These are phyloP conservation scores for Temnothorax longispinosus DNA, from an alignment of 1,140 invertebrate genomes.

Conservation along the genomic window DNA sequence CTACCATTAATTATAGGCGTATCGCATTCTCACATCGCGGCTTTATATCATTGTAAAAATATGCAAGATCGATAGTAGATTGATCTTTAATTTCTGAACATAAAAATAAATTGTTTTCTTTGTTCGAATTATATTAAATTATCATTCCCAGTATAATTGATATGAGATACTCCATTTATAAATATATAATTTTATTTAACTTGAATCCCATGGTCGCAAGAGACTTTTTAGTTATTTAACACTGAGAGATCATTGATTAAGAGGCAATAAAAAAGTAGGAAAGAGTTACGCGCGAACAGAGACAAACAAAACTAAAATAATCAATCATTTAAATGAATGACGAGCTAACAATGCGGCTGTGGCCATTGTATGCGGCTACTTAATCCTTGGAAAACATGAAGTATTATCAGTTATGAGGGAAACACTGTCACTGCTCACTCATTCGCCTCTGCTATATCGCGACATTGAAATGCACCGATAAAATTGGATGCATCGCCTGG, in stretches of 20 bases:
- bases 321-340: constrained; percentile 27
- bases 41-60: not conserved
- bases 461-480: constrained; percentile 30
- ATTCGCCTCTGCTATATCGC: not conserved
- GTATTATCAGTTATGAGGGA: not conserved
- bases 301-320: not conserved
- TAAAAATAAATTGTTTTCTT: constrained; percentile 15
- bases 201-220: not conserved
- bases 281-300: not conserved
- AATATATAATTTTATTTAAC: not conserved
- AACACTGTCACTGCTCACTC: not conserved
- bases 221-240: not conserved
- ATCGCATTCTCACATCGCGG: not conserved
- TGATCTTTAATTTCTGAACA: not conserved
- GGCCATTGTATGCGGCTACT: not conserved
- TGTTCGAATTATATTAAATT: not conserved
- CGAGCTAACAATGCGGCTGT: not conserved
- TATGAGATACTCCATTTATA: not conserved
- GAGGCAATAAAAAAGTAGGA: not conserved
- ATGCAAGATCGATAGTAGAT: not conserved
- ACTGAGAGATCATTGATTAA: not conserved
- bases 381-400: constrained; percentile 15
- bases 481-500: constrained; percentile 21
- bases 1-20: constrained; percentile 18
- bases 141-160: not conserved